Evolutionary conservation across 2,113 vertebrate species (phyloP).

Genomic region (Columba livia): DNA sequence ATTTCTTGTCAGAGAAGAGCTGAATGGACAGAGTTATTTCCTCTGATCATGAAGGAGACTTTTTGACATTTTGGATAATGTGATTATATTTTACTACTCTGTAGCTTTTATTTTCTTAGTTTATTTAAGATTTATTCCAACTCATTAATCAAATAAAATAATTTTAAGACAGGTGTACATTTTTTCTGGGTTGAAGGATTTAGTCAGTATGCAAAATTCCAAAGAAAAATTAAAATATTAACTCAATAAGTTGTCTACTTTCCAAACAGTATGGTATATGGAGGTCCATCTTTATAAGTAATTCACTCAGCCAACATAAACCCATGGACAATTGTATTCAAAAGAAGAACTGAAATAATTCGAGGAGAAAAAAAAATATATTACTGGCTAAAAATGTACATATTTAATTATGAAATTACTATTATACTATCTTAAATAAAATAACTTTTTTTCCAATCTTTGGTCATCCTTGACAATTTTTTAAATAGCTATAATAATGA

Average conservation of each 20-base stretch:
- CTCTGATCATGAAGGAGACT: neutral
- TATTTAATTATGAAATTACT: neutral
- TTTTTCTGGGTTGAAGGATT: neutral
- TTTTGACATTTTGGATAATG: neutral
- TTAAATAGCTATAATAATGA: neutral
- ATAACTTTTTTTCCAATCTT: neutral
- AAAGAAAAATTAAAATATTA: neutral
- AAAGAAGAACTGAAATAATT: neutral
- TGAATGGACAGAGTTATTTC: neutral
- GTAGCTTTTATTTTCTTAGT: neutral
- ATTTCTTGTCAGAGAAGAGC: conserved; percentile 21
- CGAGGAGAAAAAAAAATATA: neutral
- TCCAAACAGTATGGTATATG: neutral
- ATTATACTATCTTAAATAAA: neutral
- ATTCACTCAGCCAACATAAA: neutral
- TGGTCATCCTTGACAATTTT: neutral
- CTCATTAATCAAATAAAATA: neutral
- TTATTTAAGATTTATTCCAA: neutral
- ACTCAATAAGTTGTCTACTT: neutral
- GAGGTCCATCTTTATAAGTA: neutral
- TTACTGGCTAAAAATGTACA: neutral
- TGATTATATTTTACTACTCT: neutral
- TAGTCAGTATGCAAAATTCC: neutral
- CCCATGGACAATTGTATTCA: neutral
- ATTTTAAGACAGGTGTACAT: neutral